phyloP scores from a whole-genome alignment of 2,113 vertebrate species.

The Neotragus moschatus region DNA sequence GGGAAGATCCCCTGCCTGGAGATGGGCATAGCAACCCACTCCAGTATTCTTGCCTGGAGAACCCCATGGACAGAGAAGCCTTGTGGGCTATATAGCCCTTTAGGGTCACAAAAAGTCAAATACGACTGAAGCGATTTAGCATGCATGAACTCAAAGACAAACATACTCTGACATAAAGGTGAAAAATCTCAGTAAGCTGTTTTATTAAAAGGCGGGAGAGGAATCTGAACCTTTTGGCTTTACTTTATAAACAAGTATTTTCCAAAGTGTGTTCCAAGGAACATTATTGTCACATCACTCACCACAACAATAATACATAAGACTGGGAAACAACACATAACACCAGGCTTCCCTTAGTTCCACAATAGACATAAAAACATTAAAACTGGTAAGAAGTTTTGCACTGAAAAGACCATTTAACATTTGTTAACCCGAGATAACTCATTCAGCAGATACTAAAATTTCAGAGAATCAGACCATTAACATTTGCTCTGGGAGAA shows the following conservation, averaged over 20 bases:
- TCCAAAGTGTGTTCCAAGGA: not conserved
- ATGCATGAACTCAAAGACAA: not conserved
- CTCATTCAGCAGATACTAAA: not conserved
- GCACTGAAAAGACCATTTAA: not conserved
- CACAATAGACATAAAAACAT: not conserved
- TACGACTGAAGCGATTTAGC: rapidly evolving
- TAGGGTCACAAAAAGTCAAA: not conserved
- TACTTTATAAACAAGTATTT: not conserved
- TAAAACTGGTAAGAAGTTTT: not conserved
- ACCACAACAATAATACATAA: not conserved
- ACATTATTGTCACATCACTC: not conserved
- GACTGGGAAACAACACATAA: not conserved
- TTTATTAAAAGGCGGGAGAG: not conserved
- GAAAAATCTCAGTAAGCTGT: not conserved
- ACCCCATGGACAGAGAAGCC: not conserved
- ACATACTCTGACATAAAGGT: not conserved
- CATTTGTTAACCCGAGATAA: not conserved
- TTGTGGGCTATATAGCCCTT: not conserved
- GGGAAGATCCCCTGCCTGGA: not conserved
- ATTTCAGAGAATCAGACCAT: not conserved
- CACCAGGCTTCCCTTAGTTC: not conserved
- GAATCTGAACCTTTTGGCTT: not conserved
- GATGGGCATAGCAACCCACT: not conserved
- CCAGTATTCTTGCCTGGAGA: not conserved
- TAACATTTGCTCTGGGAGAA: not conserved